A percentile compares a stretch with the other conserved stretches of the same genome.
These are phyloP conservation scores for Microctonus hyperodae DNA, from an alignment of 2,888 invertebrate genomes.

Conservation along the genomic window DNA sequence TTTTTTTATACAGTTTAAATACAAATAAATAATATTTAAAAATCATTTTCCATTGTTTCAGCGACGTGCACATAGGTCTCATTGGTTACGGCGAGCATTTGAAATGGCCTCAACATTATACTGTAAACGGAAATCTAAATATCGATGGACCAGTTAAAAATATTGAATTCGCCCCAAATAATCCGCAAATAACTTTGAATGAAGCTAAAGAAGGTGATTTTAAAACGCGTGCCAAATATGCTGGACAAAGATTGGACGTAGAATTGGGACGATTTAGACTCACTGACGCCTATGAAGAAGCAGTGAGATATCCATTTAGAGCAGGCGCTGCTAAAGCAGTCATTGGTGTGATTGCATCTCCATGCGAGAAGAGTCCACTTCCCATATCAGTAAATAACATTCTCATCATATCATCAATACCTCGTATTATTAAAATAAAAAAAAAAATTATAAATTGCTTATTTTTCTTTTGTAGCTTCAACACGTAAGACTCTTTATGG, in stretches of 20 bases:
- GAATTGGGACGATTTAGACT: constrained; percentile 64
- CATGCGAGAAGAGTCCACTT: constrained; percentile 67
- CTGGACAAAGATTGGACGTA: constrained; percentile 62
- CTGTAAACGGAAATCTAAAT: constrained; percentile 66
- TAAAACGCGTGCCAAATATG: constrained; percentile 47
- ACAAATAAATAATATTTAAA: too few relatives aligned
- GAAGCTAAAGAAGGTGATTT: constrained; percentile 49
- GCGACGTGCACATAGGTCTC: constrained; percentile 69
- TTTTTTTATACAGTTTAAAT: too few relatives aligned
- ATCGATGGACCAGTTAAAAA: constrained; percentile 66
- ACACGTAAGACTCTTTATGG: constrained; percentile 54
- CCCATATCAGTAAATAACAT: constrained; percentile 64
- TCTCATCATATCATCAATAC: neutral
- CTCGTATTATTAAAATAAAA: neutral
- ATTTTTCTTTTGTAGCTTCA: constrained; percentile 51
- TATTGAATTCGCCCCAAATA: constrained; percentile 51
- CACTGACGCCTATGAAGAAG: constrained; percentile 70
- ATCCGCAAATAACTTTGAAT: constrained; percentile 51
- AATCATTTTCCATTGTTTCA: too few relatives aligned
- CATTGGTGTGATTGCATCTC: constrained; percentile 71
- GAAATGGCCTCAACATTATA: constrained; percentile 68
- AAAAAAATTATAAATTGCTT: constrained; percentile 40
- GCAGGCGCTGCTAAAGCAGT: constrained; percentile 78
- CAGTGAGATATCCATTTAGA: constrained; percentile 76
- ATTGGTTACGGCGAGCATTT: constrained; percentile 68